phyloP scores from a whole-genome alignment of 2,797 vertebrate species.

The Erethizon dorsatum region DNA sequence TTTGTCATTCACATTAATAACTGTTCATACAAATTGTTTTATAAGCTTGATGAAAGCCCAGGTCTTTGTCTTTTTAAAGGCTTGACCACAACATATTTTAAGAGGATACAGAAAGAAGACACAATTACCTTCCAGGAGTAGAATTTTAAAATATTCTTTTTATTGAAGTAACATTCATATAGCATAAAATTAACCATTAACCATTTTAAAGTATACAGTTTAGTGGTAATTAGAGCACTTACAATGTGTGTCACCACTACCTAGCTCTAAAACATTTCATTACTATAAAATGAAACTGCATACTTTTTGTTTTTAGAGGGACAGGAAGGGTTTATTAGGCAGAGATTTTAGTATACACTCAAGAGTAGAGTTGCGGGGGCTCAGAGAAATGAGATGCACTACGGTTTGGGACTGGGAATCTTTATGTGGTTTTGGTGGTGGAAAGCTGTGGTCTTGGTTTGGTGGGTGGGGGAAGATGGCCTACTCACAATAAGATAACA shows the following conservation, averaged over 20 bases:
- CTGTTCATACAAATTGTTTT: constrained; percentile 1
- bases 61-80: constrained; percentile 54
- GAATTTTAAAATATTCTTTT: not conserved
- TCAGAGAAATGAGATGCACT: not conserved
- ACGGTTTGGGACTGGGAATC: not conserved
- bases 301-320: not conserved
- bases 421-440: not conserved
- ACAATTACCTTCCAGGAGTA: constrained; percentile 19
- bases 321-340: not conserved
- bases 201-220: not conserved
- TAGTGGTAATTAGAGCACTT: not conserved
- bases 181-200: not conserved
- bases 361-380: not conserved
- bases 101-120: not conserved
- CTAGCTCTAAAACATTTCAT: constrained; percentile 1
- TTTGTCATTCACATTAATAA: constrained; percentile 47
- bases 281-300: not conserved
- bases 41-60: constrained; percentile 46
- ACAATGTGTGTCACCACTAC: not conserved
- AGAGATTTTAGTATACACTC: not conserved
- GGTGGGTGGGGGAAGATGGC: not conserved
- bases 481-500: not conserved
- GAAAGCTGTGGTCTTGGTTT: not conserved
- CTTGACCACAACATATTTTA: constrained; percentile 6
- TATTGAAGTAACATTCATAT: constrained; percentile 7